Percentiles rank a stretch among this genome's conserved stretches.
Conservation (phyloP, 1,140 invertebrate genomes). For the Heterodera carotae region DNA sequence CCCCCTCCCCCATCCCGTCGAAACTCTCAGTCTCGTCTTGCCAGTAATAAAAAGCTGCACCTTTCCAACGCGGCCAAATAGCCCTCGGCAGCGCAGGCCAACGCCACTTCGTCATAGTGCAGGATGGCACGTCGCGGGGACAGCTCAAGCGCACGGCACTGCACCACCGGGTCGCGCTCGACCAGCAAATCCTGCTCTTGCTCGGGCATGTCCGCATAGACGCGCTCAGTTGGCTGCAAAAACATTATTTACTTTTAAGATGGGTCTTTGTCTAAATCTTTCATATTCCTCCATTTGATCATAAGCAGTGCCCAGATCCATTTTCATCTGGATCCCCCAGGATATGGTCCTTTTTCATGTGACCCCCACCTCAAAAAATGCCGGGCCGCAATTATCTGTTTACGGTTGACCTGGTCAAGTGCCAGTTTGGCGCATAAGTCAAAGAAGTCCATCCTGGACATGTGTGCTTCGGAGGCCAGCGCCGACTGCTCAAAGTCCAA, state of each 20-base stretch:
- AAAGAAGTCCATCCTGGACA: constrained; percentile 25
- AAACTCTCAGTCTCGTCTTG: no score
- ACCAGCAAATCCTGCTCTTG: constrained; percentile 14
- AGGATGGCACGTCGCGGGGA: constrained; percentile 28
- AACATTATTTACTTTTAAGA: no score
- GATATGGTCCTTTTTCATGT: no score
- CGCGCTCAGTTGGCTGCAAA: constrained; percentile 22
- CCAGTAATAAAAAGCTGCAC: not conserved
- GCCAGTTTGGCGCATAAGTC: constrained; percentile 23
- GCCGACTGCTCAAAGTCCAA: constrained; percentile 33
- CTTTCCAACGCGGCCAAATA: constrained; percentile 28
- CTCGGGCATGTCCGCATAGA: constrained; percentile 17
- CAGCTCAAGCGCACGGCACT: constrained; percentile 28
- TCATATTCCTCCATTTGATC: no score
- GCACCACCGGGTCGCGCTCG: constrained; percentile 18
- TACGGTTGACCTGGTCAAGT: constrained; percentile 32
- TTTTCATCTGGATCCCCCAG: no score
- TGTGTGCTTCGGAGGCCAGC: constrained; percentile 12
- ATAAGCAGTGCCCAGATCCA: no score
- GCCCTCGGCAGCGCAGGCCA: constrained; percentile 20
- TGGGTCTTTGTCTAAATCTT: no score
- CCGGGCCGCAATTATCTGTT: no score
- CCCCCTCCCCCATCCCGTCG: no score
- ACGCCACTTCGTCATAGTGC: constrained; percentile 30
- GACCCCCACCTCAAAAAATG: no score